These are phyloP conservation scores for Idaea dimidiata DNA, from an alignment of 2,888 invertebrate genomes.

Conservation along the genomic window DNA sequence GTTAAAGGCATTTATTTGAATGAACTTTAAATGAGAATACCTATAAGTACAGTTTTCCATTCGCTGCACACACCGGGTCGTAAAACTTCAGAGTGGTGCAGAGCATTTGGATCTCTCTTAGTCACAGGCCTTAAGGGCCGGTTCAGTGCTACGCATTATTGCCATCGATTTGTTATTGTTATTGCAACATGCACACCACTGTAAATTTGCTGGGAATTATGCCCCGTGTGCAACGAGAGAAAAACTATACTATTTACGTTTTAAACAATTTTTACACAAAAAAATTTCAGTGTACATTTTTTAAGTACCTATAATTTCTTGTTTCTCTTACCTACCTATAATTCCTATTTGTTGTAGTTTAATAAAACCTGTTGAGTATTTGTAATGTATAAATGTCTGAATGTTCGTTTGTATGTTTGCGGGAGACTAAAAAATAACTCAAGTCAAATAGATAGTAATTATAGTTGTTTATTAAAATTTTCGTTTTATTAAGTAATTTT, in stretches of 20 bases:
- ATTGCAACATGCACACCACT: too few relatives aligned
- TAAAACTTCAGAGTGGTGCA: too few relatives aligned
- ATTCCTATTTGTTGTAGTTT: conserved; percentile 20
- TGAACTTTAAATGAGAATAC: background rate
- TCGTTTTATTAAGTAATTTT: conserved; percentile 43
- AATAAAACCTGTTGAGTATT: conserved; percentile 44
- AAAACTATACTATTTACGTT: too few relatives aligned
- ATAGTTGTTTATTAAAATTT: conserved; percentile 60
- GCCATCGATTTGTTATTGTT: too few relatives aligned
- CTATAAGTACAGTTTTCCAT: background rate
- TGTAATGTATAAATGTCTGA: conserved; percentile 51
- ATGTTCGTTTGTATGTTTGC: conserved; percentile 39
- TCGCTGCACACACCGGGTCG: background rate
- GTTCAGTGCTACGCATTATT: too few relatives aligned
- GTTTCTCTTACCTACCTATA: background rate
- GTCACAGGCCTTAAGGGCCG: too few relatives aligned
- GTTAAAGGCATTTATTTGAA: background rate
- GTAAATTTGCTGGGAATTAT: too few relatives aligned
- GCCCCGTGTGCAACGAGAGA: too few relatives aligned
- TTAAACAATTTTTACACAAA: background rate
- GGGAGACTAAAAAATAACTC: conserved; percentile 45
- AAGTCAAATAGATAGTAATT: conserved; percentile 68
- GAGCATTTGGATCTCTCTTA: too few relatives aligned
- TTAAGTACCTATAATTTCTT: background rate
- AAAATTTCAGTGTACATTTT: background rate